A percentile compares a stretch with the other conserved stretches of the same genome.
Conservation (phyloP, 2,113 vertebrate genomes). For the Salvelinus alpinus region DNA sequence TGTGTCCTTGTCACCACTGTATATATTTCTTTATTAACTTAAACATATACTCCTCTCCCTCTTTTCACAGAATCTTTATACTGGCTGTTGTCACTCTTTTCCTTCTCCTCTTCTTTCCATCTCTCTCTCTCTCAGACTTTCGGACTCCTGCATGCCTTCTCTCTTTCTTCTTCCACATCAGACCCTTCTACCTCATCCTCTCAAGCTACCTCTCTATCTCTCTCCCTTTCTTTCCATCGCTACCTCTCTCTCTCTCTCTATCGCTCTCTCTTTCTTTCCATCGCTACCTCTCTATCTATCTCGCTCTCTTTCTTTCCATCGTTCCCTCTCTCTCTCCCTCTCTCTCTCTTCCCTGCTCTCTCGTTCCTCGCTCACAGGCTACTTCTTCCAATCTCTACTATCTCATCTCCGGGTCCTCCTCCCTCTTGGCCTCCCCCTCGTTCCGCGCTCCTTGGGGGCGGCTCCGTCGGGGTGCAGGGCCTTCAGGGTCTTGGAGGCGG, state of each 20-base stretch:
- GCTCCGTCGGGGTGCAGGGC: conserved; percentile 18
- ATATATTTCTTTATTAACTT: neutral
- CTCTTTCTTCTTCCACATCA: too few relatives aligned
- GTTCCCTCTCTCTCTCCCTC: neutral
- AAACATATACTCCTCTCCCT: neutral
- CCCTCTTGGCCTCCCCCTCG: conserved; percentile 21
- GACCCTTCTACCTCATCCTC: neutral
- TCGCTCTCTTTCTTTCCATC: too few relatives aligned
- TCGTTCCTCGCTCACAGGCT: neutral
- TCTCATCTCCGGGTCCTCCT: conserved; percentile 49
- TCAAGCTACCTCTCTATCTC: neutral
- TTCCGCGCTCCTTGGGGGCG: conserved; percentile 18
- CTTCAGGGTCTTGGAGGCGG: conserved; percentile 48
- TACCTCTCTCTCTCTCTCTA: neutral
- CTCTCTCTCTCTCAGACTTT: neutral
- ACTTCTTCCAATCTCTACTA: neutral
- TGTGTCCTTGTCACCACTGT: neutral
- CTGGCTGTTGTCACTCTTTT: conserved; percentile 8
- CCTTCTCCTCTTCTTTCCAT: neutral
- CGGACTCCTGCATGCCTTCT: neutral
- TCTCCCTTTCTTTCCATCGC: neutral
- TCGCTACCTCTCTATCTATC: too few relatives aligned
- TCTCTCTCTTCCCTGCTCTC: neutral
- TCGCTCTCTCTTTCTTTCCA: neutral
- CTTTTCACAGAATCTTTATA: conserved; percentile 16